A percentile compares a stretch with the other conserved stretches of the same genome.
These are phyloP conservation scores for Melinaea marsaeus DNA, from an alignment of 2,888 invertebrate genomes.

Conservation along the genomic window DNA sequence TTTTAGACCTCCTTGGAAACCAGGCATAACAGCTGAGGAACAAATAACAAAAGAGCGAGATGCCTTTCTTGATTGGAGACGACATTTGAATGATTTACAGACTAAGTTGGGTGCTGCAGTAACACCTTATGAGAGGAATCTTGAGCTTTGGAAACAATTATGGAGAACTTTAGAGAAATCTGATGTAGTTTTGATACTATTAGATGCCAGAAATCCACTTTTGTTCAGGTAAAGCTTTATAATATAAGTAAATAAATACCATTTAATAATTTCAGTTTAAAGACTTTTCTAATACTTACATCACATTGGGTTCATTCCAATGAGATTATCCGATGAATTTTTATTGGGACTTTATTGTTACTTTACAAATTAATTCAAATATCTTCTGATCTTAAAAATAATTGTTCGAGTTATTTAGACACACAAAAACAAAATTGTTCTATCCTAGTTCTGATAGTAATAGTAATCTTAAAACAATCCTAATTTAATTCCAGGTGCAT, in stretches of 20 bases:
- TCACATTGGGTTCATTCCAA: no score
- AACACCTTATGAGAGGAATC: conserved; percentile 98
- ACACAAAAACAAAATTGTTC: background rate
- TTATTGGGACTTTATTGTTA: no score
- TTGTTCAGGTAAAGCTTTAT: conserved; percentile 79
- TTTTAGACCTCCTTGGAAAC: conserved; percentile 87
- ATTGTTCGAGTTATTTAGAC: background rate
- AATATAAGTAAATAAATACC: background rate
- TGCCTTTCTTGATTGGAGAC: conserved; percentile 93
- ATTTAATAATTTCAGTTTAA: no score
- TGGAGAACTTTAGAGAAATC: conserved; percentile 99
- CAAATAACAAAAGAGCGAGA: conserved; percentile 88
- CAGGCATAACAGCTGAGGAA: conserved; percentile 86
- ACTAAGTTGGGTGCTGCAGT: conserved; percentile 88
- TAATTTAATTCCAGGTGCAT: conserved; percentile 80
- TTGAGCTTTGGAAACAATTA: conserved; percentile 98
- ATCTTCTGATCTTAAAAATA: background rate
- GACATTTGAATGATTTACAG: conserved; percentile 85
- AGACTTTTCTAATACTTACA: no score
- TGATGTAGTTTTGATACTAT: conserved; percentile 94
- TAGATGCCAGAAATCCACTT: conserved; percentile 97
- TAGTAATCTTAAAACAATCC: conserved; percentile 4
- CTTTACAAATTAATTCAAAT: background rate
- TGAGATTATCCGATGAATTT: background rate
- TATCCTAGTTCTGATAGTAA: background rate